Evolutionary conservation across 2,113 vertebrate species (phyloP).

Genomic region (Burhinus oedicnemus): DNA sequence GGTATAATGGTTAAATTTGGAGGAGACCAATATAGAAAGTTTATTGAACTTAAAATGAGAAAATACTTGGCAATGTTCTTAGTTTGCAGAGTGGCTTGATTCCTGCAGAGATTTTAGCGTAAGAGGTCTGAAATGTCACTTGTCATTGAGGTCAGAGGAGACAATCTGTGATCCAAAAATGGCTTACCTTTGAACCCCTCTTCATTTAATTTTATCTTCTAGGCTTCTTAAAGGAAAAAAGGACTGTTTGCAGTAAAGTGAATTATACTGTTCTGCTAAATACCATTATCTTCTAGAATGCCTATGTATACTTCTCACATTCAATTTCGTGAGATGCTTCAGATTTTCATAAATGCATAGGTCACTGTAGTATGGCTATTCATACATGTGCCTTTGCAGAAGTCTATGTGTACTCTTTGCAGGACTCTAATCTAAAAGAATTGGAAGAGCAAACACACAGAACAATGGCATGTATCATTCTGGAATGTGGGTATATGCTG

Average conservation of each 20-base stretch:
- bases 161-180: not conserved
- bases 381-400: not conserved
- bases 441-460: not conserved
- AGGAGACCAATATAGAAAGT: not conserved
- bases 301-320: not conserved
- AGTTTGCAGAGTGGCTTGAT: not conserved
- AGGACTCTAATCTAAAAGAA: not conserved
- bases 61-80: not conserved
- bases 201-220: not conserved
- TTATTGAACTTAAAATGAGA: not conserved
- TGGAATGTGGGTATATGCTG: not conserved
- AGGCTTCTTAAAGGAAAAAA: not conserved
- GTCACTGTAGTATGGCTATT: not conserved
- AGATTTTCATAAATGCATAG: not conserved
- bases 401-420: not conserved
- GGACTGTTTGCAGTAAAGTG: not conserved
- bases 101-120: not conserved
- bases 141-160: not conserved
- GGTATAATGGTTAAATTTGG: not conserved
- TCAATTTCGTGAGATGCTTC: not conserved
- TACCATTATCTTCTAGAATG: not conserved
- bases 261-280: not conserved
- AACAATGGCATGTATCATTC: not conserved
- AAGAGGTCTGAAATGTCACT: not conserved
- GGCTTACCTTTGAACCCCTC: not conserved